Conservation (phyloP, 2,797 vertebrate genomes). For the Mareca strepera region DNA sequence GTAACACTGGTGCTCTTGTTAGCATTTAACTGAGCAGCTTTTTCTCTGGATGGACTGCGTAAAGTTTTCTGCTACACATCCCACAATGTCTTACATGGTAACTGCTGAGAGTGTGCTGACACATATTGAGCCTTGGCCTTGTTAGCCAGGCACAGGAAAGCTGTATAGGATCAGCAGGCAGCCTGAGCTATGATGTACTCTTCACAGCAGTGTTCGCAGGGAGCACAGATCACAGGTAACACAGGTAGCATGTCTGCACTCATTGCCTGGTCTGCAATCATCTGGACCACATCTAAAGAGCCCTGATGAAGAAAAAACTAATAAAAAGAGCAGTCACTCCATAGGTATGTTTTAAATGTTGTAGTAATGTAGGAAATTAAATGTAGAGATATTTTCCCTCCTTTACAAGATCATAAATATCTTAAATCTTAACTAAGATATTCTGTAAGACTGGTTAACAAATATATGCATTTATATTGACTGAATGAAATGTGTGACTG, state of each 20-base stretch:
- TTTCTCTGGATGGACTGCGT: background rate
- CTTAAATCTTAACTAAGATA: background rate
- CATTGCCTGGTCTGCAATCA: background rate
- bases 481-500: background rate
- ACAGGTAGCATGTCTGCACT: background rate
- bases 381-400: background rate
- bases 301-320: background rate
- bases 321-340: background rate
- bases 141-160: background rate
- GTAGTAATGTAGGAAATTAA: background rate
- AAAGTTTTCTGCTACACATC: background rate
- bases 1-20: fast-evolving
- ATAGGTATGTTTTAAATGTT: background rate
- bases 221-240: background rate
- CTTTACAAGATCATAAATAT: background rate
- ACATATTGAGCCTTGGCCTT: background rate
- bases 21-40: background rate
- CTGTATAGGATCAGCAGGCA: background rate
- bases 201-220: background rate
- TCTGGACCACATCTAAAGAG: background rate
- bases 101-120: background rate
- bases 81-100: no score
- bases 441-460: background rate
- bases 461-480: background rate
- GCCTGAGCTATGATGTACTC: background rate